Evolutionary conservation across 2,888 invertebrate species (phyloP).

Genomic region (Rambutsinella grinnellia): DNA sequence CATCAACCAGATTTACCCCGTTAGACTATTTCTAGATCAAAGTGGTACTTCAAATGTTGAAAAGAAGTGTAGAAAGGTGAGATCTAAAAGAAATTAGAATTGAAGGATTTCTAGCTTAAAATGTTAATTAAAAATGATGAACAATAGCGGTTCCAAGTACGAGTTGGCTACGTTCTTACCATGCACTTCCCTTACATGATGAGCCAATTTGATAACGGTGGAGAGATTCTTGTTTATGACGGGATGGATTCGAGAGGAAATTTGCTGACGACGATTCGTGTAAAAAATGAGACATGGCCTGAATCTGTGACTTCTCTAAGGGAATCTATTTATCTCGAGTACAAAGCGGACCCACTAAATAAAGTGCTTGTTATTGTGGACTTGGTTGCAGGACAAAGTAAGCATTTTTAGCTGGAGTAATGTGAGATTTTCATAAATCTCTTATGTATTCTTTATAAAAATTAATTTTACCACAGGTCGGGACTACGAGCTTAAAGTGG

Average conservation of each 20-base stretch:
- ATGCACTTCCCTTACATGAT: conserved; percentile 86
- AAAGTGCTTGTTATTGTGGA: conserved; percentile 84
- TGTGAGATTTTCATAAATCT: too few species aligned
- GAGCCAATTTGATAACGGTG: conserved; percentile 77
- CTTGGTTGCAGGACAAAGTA: conserved; percentile 81
- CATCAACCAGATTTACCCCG: conserved; percentile 88
- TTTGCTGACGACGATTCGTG: conserved; percentile 78
- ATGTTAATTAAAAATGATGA: too few species aligned
- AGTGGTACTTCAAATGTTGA: conserved; percentile 78
- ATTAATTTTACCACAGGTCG: conserved; percentile 72
- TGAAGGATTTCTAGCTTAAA: too few species aligned
- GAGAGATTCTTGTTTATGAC: conserved; percentile 81
- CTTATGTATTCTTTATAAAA: too few species aligned
- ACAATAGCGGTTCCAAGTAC: conserved; percentile 67
- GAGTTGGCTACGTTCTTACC: conserved; percentile 84
- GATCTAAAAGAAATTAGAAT: conserved; percentile 22
- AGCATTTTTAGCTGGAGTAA: too few species aligned
- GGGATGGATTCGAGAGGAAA: conserved; percentile 80
- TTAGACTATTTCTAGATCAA: conserved; percentile 86
- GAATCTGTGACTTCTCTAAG: conserved; percentile 88
- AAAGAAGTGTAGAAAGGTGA: conserved; percentile 81
- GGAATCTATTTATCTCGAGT: conserved; percentile 84
- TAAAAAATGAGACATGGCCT: conserved; percentile 88
- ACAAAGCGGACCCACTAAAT: conserved; percentile 80
- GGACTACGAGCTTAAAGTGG: conserved; percentile 89